These are phyloP conservation scores for Eulemur coronatus DNA, from an alignment of 2,797 vertebrate genomes.

Conservation along the genomic window DNA sequence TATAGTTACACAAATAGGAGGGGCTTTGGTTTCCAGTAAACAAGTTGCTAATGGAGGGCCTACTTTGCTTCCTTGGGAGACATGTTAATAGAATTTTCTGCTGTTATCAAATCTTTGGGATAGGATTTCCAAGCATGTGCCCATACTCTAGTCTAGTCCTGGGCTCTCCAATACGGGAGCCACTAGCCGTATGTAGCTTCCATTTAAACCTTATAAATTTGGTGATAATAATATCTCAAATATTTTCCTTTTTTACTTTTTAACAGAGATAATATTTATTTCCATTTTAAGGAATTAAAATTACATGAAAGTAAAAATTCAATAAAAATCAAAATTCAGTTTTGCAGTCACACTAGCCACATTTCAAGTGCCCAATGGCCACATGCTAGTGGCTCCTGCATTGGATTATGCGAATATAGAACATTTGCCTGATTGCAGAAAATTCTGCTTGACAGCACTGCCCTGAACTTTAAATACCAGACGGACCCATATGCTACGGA, in stretches of 20 bases:
- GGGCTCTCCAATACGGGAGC: not conserved
- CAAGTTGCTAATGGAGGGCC: conserved; percentile 27
- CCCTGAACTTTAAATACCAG: not conserved
- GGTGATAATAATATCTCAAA: not conserved
- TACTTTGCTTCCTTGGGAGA: conserved; percentile 47
- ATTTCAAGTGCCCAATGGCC: not conserved
- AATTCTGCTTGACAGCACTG: not conserved
- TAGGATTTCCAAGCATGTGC: not conserved
- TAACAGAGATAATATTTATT: not conserved
- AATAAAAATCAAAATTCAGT: not conserved
- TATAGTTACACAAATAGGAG: not conserved
- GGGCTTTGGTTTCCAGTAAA: not conserved
- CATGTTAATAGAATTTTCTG: conserved; percentile 31
- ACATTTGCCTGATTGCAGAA: not conserved
- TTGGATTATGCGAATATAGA: not conserved
- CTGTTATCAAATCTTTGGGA: conserved; percentile 51
- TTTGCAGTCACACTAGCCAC: not conserved
- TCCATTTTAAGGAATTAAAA: not conserved
- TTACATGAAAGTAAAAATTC: not conserved
- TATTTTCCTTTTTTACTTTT: not conserved
- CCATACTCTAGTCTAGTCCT: not conserved
- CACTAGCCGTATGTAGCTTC: not conserved
- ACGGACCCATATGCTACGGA: not conserved
- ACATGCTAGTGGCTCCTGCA: not conserved
- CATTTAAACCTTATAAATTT: not conserved